These are phyloP conservation scores for Halictus quadricinctus DNA, from an alignment of 2,888 invertebrate genomes.

Conservation along the genomic window DNA sequence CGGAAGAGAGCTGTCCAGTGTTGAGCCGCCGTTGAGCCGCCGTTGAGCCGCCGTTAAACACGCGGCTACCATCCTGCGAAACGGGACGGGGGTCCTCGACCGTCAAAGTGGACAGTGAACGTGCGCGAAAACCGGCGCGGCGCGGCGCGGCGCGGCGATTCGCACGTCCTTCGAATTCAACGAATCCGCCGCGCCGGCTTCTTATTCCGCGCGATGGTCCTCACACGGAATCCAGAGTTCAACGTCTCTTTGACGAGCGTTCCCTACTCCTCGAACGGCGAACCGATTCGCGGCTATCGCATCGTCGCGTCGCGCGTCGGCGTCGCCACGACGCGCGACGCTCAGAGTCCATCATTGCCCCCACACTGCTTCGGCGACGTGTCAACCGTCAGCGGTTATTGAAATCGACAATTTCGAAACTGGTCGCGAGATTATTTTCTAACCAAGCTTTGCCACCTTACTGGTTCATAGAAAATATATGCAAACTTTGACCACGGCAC, in stretches of 20 bases:
- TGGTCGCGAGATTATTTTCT: background rate
- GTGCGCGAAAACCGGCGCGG: slow-evolving; percentile 57
- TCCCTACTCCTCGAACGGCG: slow-evolving; percentile 60
- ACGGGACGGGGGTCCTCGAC: slow-evolving; percentile 37
- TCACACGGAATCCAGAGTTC: slow-evolving; percentile 73
- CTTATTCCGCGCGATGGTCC: slow-evolving; percentile 73
- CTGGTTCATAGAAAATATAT: too few species aligned
- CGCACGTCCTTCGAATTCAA: slow-evolving; percentile 52
- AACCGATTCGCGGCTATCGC: slow-evolving; percentile 46
- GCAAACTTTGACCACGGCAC: too few species aligned
- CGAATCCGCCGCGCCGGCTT: slow-evolving; percentile 56
- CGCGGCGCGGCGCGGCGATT: slow-evolving; percentile 35
- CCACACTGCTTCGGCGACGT: background rate
- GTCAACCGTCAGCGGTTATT: slow-evolving; percentile 11
- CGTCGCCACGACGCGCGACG: too few species aligned
- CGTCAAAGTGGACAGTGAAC: slow-evolving; percentile 31
- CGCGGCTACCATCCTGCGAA: slow-evolving; percentile 17
- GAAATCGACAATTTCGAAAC: slow-evolving; percentile 6
- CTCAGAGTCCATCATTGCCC: slow-evolving; percentile 54
- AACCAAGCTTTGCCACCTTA: background rate
- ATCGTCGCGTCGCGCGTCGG: slow-evolving; percentile 8
- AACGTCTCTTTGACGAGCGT: slow-evolving; percentile 75
- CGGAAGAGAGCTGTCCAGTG: slow-evolving; percentile 27
- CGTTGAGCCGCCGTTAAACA: background rate
- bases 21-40: background rate